phyloP scores from a whole-genome alignment of 2,113 vertebrate genomes.

The Archilochus colubris region DNA sequence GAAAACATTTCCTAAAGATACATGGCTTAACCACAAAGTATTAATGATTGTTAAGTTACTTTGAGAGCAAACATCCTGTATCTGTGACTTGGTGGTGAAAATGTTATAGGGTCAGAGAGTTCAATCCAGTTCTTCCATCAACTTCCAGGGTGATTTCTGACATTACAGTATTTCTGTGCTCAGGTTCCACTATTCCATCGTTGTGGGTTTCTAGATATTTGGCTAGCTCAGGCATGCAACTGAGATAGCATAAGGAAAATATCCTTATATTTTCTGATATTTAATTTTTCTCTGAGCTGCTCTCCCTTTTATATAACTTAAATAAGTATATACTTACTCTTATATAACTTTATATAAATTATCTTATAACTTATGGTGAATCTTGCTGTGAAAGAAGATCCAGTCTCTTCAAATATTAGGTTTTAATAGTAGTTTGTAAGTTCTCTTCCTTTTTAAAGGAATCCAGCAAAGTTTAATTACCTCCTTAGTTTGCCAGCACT shows the following conservation, averaged over 20 bases:
- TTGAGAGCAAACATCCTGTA: background rate
- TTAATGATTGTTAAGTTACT: background rate
- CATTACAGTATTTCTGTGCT: background rate
- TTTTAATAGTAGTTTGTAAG: background rate
- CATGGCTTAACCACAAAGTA: background rate
- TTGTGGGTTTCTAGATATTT: background rate
- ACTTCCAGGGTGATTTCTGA: background rate
- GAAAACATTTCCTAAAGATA: background rate
- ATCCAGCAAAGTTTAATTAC: background rate
- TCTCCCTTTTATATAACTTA: background rate
- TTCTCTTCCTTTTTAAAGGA: background rate
- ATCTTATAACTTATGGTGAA: background rate
- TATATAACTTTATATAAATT: background rate
- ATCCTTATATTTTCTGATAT: background rate
- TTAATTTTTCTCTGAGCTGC: background rate
- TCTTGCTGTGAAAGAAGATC: background rate
- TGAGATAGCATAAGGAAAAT: background rate
- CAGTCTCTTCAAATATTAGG: background rate
- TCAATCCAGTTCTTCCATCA: background rate
- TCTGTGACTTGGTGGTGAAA: background rate
- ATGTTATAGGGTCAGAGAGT: background rate
- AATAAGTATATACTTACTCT: background rate
- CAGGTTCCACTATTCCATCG: background rate
- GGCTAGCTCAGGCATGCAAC: accelerated
- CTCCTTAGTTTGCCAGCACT: background rate